phyloP scores from a whole-genome alignment of 2,113 vertebrate species.

The Vanacampus margaritifer region DNA sequence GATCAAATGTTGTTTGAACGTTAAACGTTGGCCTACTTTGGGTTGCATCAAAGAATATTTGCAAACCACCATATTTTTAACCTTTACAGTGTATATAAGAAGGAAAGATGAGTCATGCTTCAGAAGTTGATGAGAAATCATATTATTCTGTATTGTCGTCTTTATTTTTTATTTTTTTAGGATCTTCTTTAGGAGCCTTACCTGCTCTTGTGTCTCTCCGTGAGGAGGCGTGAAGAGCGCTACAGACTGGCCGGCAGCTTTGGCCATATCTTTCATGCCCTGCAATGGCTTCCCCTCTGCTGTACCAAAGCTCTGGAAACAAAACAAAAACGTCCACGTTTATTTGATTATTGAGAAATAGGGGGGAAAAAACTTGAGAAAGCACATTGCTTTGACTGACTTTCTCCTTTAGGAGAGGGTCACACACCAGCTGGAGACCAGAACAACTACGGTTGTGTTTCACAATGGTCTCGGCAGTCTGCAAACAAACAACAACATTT shows the following conservation, averaged over 20 bases:
- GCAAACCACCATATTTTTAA: no score
- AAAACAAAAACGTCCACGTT: not conserved
- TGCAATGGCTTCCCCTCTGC: conserved; percentile 80
- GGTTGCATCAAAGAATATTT: no score
- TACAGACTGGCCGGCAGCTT: conserved; percentile 76
- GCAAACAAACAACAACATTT: conserved; percentile 37
- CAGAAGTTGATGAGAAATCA: no score
- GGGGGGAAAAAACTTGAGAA: not conserved
- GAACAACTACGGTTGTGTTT: conserved; percentile 77
- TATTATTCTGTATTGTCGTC: no score
- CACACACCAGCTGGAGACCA: conserved; percentile 70
- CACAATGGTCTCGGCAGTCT: conserved; percentile 85
- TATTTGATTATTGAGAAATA: not conserved
- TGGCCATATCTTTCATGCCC: conserved; percentile 84
- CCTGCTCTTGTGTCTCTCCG: conserved; percentile 89
- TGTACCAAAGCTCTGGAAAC: conserved; percentile 82
- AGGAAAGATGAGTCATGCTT: no score
- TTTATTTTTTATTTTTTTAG: no score
- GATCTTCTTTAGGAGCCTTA: conserved; percentile 33
- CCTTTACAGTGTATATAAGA: no score
- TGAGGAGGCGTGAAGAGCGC: conserved; percentile 81
- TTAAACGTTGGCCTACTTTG: no score
- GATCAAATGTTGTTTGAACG: no score
- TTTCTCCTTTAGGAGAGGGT: conserved; percentile 84
- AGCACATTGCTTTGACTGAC: conserved; percentile 65